Evolutionary conservation across 1,140 invertebrate species (phyloP).

Genomic region (Prorops nasuta): DNA sequence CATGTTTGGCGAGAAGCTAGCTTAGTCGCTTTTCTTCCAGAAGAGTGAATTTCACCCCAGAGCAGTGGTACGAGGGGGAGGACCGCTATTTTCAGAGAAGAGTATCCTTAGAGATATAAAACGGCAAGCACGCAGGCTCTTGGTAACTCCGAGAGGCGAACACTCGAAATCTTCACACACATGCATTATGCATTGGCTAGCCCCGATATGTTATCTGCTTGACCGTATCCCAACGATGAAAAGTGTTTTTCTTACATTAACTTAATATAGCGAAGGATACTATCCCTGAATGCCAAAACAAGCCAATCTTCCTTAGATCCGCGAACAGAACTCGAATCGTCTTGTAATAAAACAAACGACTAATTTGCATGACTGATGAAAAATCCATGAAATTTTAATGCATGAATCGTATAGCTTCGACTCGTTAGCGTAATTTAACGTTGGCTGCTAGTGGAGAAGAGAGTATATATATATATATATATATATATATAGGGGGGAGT

Average conservation of each 20-base stretch:
- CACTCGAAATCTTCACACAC: conserved; percentile 31
- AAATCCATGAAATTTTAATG: too few relatives aligned
- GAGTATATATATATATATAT: too few relatives aligned
- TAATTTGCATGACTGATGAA: too few relatives aligned
- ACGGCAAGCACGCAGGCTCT: conserved; percentile 17
- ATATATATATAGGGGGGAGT: too few relatives aligned
- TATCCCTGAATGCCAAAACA: too few relatives aligned
- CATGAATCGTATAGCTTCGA: too few relatives aligned
- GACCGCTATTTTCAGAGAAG: conserved; percentile 27
- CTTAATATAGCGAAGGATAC: too few relatives aligned
- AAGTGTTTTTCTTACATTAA: conserved; percentile 10
- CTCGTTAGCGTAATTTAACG: too few relatives aligned
- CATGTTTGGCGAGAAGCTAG: conserved; percentile 30
- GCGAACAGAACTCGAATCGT: too few relatives aligned
- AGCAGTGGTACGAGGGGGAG: conserved; percentile 9
- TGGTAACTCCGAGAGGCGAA: conserved; percentile 8
- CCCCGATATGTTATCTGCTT: conserved; percentile 18
- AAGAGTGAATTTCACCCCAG: conserved; percentile 32
- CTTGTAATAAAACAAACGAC: too few relatives aligned
- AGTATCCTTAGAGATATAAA: conserved; percentile 26
- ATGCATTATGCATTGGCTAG: conserved; percentile 34
- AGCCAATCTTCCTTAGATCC: too few relatives aligned
- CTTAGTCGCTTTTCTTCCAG: conserved; percentile 38
- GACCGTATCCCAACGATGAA: conserved; percentile 11
- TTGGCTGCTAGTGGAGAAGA: too few relatives aligned